Conservation (phyloP, 2,113 vertebrate genomes). For the Callipepla squamata region DNA sequence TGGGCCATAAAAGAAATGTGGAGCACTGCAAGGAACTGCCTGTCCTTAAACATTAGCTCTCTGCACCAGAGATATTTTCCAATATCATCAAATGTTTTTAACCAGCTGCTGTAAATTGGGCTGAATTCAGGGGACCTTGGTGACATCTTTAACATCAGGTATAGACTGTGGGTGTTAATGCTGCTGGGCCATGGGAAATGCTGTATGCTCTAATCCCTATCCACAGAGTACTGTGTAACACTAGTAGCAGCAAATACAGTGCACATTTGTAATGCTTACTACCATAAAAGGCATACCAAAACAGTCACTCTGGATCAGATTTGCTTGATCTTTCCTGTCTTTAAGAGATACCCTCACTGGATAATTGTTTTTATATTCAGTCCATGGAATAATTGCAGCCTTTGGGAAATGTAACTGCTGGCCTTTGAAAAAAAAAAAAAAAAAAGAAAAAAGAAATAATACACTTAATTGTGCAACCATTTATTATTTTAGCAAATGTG, state of each 20-base stretch:
- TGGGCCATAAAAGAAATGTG: not conserved
- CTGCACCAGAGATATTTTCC: not conserved
- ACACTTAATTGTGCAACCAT: not conserved
- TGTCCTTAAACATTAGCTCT: not conserved
- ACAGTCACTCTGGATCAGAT: not conserved
- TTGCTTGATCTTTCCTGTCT: not conserved
- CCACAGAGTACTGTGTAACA: not conserved
- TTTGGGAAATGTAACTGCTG: not conserved
- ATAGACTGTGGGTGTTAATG: not conserved
- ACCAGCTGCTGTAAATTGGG: not conserved
- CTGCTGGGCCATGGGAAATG: not conserved
- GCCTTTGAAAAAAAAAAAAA: not conserved
- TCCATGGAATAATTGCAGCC: not conserved
- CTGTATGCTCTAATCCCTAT: not conserved
- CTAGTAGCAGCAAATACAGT: not conserved
- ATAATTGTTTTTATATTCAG: not conserved
- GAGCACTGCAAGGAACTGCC: not conserved
- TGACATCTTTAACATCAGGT: not conserved
- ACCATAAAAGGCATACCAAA: not conserved
- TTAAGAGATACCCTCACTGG: not conserved
- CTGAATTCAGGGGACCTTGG: not conserved
- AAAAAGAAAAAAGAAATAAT: not conserved
- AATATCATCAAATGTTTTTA: not conserved
- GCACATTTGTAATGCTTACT: fast-evolving
- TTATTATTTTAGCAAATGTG: not conserved